Conservation (phyloP, 2,113 vertebrate species). For the Pedionomus torquatus region DNA sequence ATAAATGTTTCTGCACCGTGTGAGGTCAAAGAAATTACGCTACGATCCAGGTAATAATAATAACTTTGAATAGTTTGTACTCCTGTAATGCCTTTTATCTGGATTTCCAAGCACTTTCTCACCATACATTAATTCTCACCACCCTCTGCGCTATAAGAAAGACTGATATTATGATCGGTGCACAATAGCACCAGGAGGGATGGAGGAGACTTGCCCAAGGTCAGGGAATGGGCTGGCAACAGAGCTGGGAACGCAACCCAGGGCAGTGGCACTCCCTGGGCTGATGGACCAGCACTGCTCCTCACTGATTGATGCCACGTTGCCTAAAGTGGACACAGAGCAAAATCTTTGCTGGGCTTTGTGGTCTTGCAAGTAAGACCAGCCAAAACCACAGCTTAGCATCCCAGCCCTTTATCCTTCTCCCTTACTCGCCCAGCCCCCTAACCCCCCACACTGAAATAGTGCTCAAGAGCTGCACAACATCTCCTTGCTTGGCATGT, state of each 20-base stretch:
- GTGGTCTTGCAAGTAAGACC: not conserved
- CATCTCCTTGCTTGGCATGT: not conserved
- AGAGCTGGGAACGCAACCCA: not conserved
- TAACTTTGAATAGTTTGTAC: slow-evolving; percentile 58
- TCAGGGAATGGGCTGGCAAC: not conserved
- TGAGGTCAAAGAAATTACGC: slow-evolving; percentile 65
- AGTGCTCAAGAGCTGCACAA: not conserved
- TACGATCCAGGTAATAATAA: slow-evolving; percentile 61
- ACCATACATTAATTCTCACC: slow-evolving; percentile 58
- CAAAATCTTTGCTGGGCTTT: not conserved
- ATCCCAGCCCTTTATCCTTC: not conserved
- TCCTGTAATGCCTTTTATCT: slow-evolving; percentile 48
- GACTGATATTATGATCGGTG: not conserved
- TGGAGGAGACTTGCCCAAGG: not conserved
- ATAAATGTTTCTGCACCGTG: slow-evolving; percentile 57
- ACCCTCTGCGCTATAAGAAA: not conserved
- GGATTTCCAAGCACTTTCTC: slow-evolving; percentile 55
- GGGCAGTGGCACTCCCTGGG: not conserved
- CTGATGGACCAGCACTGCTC: not conserved
- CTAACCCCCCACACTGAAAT: not conserved
- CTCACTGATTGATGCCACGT: not conserved
- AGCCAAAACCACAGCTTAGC: not conserved
- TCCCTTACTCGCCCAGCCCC: too few relatives aligned
- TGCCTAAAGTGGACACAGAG: not conserved
- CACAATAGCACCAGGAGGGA: slow-evolving; percentile 18